phyloP scores from a whole-genome alignment of 2,888 invertebrate species.

The Arrhopalites spinosus region DNA sequence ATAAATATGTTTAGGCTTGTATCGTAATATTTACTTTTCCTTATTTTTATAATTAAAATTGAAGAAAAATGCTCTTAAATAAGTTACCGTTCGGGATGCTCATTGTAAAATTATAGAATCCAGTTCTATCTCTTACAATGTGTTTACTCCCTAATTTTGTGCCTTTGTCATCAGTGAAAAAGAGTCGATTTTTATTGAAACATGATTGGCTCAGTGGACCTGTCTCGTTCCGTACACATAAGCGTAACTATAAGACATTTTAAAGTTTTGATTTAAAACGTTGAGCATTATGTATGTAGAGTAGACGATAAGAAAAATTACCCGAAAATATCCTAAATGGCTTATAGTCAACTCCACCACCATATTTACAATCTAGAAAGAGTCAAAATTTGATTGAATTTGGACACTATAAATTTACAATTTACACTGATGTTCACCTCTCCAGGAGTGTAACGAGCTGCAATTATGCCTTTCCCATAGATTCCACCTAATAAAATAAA shows the following conservation, averaged over 20 bases:
- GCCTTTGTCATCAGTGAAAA: conserved; percentile 11
- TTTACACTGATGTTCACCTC: conserved; percentile 65
- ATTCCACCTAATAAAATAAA: too few relatives aligned
- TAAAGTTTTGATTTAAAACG: too few relatives aligned
- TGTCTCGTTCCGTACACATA: conserved; percentile 83
- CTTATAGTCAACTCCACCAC: not conserved
- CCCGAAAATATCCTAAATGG: conserved; percentile 16
- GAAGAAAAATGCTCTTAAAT: too few relatives aligned
- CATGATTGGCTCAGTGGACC: conserved; percentile 81
- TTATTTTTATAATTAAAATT: too few relatives aligned
- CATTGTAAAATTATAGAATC: conserved; percentile 15
- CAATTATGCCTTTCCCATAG: conserved; percentile 83
- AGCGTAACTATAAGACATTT: conserved; percentile 72
- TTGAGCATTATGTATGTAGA: too few relatives aligned
- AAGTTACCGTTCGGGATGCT: conserved; percentile 42
- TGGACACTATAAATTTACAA: not conserved
- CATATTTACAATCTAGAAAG: not conserved
- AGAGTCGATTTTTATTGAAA: conserved; percentile 68
- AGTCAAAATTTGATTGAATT: not conserved
- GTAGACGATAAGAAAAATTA: not conserved
- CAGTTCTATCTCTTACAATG: conserved; percentile 17
- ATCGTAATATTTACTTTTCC: too few relatives aligned
- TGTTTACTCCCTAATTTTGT: conserved; percentile 2
- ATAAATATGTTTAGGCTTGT: too few relatives aligned
- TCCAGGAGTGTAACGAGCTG: conserved; percentile 78